Evolutionary conservation across 2,888 invertebrate species (phyloP), one percentile per base, ranked within the genome.

Genomic region (Podabrus alpinus): DNA sequence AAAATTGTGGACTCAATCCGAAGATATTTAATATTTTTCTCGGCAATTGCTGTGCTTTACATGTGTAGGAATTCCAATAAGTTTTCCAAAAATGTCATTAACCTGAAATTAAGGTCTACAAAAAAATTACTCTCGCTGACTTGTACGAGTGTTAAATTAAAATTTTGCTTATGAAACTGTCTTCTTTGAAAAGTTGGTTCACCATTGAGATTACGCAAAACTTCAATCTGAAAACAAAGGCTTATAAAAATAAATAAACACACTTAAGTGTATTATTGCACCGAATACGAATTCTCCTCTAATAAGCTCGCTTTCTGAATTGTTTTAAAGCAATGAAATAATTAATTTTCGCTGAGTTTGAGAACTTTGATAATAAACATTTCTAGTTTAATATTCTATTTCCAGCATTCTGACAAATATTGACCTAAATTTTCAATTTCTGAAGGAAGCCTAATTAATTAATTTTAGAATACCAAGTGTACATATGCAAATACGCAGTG

Each of bases 331-430:
- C 71, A 66, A 66, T 59, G 67, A 71, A 71, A 71, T 71, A 71
- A 71, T 71, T 71, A 71, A 71, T 71, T 71, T 66, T 59, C 66
- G 60, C 15, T 62, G 59, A 71, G 71, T 67, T 66, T 19, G 19
- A 15, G 66, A 66, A 67, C 71, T 67, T 71, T 71, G 59, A 66
- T 66, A 71, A 71, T 71, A 71, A 71, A 71, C 71, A 66, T 21
- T 66, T 71, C 66, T 21, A n/a, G 66, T 66, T 66, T 66, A 66
- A 66, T 71, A 71, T 71, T 66, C 71, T 71, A 71, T 71, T 71
- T 66, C 16, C 13, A 71, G 66, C 59, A 19, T 71, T 67, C 71
- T 67, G 60, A 71, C 71, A 71, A 71, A 71, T 71, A 71, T 71
- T 71, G 71, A 71, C 71, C 71, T 45, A 29, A 71, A 71, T 21